Conservation (phyloP, 1,140 invertebrate genomes). For the Sitobion miscanthi region DNA sequence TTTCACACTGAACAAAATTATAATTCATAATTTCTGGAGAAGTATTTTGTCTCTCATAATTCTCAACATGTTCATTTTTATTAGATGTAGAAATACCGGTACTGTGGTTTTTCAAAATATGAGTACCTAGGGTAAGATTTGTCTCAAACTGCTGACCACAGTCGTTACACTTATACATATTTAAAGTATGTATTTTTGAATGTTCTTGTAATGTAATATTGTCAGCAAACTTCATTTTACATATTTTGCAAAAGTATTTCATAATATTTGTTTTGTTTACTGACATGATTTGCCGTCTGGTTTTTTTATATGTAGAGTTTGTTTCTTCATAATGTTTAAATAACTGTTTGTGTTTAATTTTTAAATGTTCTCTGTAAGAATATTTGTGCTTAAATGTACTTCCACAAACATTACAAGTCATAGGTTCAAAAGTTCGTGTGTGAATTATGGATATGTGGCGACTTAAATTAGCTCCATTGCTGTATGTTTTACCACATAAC, state of each 20-base stretch:
- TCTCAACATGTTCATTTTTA: not conserved
- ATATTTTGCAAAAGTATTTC: not conserved
- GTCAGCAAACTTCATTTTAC: not conserved
- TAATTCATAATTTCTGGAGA: not conserved
- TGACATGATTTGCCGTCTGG: not conserved
- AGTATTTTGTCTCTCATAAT: not conserved
- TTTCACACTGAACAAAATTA: no score
- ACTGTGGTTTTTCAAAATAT: not conserved
- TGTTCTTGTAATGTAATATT: not conserved
- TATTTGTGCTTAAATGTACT: constrained; percentile 19
- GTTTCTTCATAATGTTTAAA: not conserved
- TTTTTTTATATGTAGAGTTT: no score
- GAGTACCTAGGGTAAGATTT: not conserved
- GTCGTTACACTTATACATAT: not conserved
- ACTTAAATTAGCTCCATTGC: not conserved
- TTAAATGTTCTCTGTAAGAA: not conserved
- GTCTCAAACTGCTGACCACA: constrained; percentile 19
- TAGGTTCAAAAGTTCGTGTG: not conserved
- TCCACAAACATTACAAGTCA: not conserved
- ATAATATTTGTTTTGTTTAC: not conserved
- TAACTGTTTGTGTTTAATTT: not conserved
- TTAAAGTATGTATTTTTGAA: not conserved
- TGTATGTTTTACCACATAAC: not conserved
- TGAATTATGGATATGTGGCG: not conserved
- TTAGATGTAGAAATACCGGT: not conserved